Evolutionary conservation across 2,888 invertebrate genomes (phyloP).

Genomic region (Dicyrtoma fusca): DNA sequence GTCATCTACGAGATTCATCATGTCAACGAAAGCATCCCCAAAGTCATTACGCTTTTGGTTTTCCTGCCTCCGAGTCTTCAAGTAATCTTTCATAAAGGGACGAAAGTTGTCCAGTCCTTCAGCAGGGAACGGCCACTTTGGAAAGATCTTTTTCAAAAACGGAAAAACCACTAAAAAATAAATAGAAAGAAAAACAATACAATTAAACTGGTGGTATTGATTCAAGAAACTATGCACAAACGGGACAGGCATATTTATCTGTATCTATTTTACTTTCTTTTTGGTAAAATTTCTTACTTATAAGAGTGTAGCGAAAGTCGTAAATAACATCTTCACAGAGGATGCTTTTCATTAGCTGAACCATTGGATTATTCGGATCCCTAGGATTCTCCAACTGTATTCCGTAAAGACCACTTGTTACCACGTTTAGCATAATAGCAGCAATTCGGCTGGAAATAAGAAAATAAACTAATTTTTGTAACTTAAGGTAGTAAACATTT

Average conservation of each 20-base stretch:
- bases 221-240: too few species aligned
- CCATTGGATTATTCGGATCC: slow-evolving; percentile 52
- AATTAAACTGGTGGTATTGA: too few species aligned
- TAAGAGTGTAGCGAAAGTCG: slow-evolving; percentile 43
- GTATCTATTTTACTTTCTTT: too few species aligned
- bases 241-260: too few species aligned
- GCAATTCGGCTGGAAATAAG: slow-evolving; percentile 42
- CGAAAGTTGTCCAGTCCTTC: slow-evolving; percentile 14
- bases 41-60: slow-evolving; percentile 36
- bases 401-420: slow-evolving; percentile 47
- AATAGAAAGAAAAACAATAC: too few species aligned
- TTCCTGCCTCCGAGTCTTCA: slow-evolving; percentile 38
- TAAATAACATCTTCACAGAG: slow-evolving; percentile 44
- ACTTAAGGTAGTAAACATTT: too few species aligned
- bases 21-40: slow-evolving; percentile 41
- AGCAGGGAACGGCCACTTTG: slow-evolving; percentile 35
- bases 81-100: slow-evolving; percentile 12
- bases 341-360: slow-evolving; percentile 42
- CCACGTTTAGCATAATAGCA: slow-evolving; percentile 48
- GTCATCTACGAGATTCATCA: slow-evolving; percentile 35
- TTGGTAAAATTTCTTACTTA: slow-evolving; percentile 43
- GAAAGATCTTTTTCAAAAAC: slow-evolving; percentile 38
- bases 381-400: slow-evolving; percentile 46
- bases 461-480: too few species aligned
- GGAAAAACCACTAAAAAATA: slow-evolving; percentile 29